Evolutionary conservation across 2,113 vertebrate species (phyloP).

Genomic region (Choloepus hoffmanni): DNA sequence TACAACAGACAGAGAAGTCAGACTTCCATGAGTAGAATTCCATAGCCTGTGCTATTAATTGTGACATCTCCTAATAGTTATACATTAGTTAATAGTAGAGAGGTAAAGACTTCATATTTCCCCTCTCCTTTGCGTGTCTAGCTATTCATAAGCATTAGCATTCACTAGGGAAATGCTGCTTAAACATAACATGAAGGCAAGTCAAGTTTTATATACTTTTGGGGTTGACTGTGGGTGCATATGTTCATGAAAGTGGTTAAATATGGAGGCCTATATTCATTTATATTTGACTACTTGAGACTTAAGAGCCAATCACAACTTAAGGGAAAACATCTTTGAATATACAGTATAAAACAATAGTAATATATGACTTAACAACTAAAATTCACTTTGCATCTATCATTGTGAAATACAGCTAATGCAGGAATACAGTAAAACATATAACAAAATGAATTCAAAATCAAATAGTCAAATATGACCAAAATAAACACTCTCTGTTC

Average conservation of each 20-base stretch:
- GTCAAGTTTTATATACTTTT: neutral
- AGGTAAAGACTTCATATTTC: neutral
- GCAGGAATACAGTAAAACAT: neutral
- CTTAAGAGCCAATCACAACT: constrained; percentile 39
- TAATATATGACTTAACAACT: neutral
- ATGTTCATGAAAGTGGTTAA: neutral
- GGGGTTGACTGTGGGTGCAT: neutral
- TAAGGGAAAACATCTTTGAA: neutral
- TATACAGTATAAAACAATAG: neutral
- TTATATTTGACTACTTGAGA: neutral
- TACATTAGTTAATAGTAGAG: neutral
- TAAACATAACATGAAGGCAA: neutral
- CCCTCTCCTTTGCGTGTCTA: neutral
- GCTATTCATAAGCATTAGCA: neutral
- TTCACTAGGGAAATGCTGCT: neutral
- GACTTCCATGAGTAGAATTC: neutral
- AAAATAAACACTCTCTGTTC: neutral
- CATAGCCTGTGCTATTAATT: neutral
- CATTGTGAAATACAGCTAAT: neutral
- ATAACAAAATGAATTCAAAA: neutral
- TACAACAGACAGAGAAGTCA: neutral
- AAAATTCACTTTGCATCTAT: neutral
- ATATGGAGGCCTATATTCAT: neutral
- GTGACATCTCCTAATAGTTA: neutral
- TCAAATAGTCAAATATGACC: neutral